A percentile compares a stretch with the other conserved stretches of the same genome.
Evolutionary conservation across 2,113 vertebrate genomes (phyloP).

Genomic region (Melospiza melodia): DNA sequence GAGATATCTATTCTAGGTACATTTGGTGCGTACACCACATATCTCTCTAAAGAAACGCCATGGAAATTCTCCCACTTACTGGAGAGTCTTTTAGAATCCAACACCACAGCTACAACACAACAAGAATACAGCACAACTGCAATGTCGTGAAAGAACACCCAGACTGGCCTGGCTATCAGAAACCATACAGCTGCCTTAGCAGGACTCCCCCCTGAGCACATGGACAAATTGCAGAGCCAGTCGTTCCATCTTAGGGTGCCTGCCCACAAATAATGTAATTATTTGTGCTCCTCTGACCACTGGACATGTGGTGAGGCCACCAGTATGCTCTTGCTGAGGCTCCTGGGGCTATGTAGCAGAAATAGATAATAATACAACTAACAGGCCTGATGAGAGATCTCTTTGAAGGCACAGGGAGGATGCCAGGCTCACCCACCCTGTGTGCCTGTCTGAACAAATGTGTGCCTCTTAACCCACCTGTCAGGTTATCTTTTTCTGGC

Average conservation of each 20-base stretch:
- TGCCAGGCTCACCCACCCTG: not conserved
- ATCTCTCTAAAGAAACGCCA: not conserved
- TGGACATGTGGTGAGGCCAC: not conserved
- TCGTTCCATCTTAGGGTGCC: not conserved
- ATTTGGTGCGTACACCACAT: not conserved
- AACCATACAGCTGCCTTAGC: not conserved
- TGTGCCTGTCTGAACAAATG: not conserved
- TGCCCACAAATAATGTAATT: not conserved
- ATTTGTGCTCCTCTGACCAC: not conserved
- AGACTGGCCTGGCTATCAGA: not conserved
- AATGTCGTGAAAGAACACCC: accelerated
- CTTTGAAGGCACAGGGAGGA: not conserved
- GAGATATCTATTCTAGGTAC: not conserved
- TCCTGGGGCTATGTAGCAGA: not conserved
- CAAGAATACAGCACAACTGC: not conserved
- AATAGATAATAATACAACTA: not conserved
- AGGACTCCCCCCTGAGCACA: not conserved
- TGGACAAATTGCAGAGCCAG: not conserved
- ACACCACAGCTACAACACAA: not conserved
- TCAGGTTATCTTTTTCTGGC: not conserved
- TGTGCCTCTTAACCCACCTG: not conserved
- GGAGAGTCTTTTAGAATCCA: not conserved
- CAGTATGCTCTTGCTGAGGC: not conserved
- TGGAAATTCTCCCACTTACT: not conserved
- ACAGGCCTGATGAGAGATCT: not conserved